phyloP scores from a whole-genome alignment of 2,113 vertebrate species.

The Pachypanchax playfairii region DNA sequence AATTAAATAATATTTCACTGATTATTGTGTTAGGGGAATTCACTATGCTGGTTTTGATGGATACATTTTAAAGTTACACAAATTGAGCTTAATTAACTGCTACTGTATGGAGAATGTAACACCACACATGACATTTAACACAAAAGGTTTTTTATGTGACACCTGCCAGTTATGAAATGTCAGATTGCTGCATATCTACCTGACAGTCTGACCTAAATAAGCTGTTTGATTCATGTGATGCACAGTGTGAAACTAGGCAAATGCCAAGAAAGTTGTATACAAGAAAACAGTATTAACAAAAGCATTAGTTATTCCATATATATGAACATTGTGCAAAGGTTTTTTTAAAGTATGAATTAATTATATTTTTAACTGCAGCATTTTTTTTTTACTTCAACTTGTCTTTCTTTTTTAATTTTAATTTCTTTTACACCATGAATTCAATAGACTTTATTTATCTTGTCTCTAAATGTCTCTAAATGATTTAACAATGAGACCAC shows the following conservation, averaged over 20 bases:
- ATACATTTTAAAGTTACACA: constrained; percentile 4
- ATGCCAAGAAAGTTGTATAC: neutral
- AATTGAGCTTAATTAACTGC: constrained; percentile 7
- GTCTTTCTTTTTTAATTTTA: no score
- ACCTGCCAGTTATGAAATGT: constrained; percentile 39
- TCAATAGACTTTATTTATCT: no score
- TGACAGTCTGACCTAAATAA: constrained; percentile 42
- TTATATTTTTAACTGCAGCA: no score
- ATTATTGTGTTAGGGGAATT: neutral
- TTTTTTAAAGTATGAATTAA: no score
- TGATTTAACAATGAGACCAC: no score
- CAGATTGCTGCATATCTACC: constrained; percentile 30
- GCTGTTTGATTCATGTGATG: constrained; percentile 36
- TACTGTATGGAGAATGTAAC: constrained; percentile 5
- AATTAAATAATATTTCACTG: neutral
- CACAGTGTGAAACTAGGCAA: constrained; percentile 13
- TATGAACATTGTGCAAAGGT: no score
- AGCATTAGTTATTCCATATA: no score
- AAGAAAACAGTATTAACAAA: neutral
- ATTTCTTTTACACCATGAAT: no score
- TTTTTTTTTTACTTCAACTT: no score
- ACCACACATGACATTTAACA: constrained; percentile 24
- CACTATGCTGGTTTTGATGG: neutral
- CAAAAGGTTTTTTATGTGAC: constrained; percentile 39
- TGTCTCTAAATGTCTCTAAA: no score